phyloP scores from a whole-genome alignment of 2,797 vertebrate species.

The Monodelphis domestica region DNA sequence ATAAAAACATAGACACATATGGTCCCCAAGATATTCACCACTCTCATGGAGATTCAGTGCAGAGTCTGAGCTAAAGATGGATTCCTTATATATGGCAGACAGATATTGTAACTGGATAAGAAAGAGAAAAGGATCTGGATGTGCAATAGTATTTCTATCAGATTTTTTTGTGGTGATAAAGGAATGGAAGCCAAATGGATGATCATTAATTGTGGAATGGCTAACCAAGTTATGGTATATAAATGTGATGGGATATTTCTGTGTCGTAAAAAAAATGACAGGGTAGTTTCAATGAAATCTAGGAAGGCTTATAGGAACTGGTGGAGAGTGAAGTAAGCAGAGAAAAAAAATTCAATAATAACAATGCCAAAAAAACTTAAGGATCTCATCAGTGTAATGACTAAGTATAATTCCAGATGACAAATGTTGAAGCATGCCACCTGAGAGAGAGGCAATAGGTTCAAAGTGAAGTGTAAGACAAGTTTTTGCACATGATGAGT shows the following conservation, averaged over 20 bases:
- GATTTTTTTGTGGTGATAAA: neutral
- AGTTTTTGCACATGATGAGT: neutral
- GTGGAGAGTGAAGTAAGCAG: neutral
- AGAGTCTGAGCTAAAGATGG: neutral
- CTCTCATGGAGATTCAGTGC: neutral
- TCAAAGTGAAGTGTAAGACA: neutral
- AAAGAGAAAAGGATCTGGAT: neutral
- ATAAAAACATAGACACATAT: neutral
- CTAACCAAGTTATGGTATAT: neutral
- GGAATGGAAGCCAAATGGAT: neutral
- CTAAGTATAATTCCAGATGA: neutral
- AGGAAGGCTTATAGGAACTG: neutral
- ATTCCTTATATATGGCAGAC: neutral
- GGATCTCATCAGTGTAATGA: neutral
- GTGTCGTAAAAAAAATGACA: neutral
- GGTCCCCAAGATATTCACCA: neutral
- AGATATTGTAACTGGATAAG: neutral
- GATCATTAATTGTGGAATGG: neutral
- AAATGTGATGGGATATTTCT: neutral
- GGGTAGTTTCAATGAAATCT: neutral
- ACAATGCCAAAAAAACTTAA: neutral
- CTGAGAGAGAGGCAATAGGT: neutral
- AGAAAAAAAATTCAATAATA: neutral
- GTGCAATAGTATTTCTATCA: neutral
- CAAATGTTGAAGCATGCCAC: neutral